These are phyloP conservation scores for Idaea straminata DNA, from an alignment of 2,888 invertebrate genomes.

Conservation along the genomic window DNA sequence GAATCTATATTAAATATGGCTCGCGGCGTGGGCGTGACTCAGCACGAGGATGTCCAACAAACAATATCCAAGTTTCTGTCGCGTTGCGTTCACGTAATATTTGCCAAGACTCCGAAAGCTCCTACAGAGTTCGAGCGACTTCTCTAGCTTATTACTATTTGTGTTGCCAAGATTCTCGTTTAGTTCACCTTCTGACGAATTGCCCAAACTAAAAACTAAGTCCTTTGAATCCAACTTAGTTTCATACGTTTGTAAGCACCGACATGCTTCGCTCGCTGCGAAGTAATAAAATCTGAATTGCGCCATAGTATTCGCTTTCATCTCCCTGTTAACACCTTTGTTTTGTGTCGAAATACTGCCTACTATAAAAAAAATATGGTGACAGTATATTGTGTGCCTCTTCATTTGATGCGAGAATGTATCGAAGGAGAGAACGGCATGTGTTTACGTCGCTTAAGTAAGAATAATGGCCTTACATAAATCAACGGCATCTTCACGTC, in stretches of 20 bases:
- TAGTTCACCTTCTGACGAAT: constrained; percentile 43
- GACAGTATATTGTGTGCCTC: constrained; percentile 23
- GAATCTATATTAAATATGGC: not conserved
- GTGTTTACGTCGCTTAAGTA: constrained; percentile 70
- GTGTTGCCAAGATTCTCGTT: constrained; percentile 57
- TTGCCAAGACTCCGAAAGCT: constrained; percentile 60
- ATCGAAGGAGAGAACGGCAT: constrained; percentile 52
- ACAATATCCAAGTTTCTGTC: constrained; percentile 69
- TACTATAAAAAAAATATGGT: constrained; percentile 28
- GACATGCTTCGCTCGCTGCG: not conserved
- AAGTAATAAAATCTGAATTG: not conserved
- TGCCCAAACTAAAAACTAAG: constrained; percentile 28
- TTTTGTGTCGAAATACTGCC: constrained; percentile 6
- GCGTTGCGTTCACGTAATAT: constrained; percentile 61
- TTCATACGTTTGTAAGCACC: constrained; percentile 13
- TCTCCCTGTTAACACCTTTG: not conserved
- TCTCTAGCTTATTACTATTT: constrained; percentile 72
- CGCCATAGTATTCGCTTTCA: not conserved
- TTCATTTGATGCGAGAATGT: constrained; percentile 34
- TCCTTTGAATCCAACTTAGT: constrained; percentile 20
- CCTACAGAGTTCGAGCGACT: constrained; percentile 57
- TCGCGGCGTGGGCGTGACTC: constrained; percentile 11
- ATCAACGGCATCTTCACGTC: constrained; percentile 67
- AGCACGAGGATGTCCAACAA: constrained; percentile 59
- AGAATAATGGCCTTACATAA: constrained; percentile 68